Base-by-base conservation (phyloP, 37 sponge, comb jelly and placozoan genomes). In the Aplysina aerophoba region DNA sequence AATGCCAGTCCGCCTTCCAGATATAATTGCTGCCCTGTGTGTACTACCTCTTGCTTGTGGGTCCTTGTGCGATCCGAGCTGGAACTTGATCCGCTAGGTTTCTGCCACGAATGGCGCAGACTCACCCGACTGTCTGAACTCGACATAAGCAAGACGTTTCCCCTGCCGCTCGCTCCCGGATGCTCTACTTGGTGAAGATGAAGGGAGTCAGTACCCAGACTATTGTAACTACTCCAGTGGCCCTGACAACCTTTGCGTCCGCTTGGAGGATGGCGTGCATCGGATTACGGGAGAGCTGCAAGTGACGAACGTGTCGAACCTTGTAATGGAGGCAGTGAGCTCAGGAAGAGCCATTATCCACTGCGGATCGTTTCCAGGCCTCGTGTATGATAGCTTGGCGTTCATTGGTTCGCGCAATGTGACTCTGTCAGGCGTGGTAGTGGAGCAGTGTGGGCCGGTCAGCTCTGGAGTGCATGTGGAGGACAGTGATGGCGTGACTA, bases 401-500 rank as follows among this genome's bases (percentile, higher is more conserved):
- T 72, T 69, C 27, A 61, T 85, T 37, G 80, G 88, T 40, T 64
- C 87, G 13, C 22, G 21, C 3, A 73, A 74, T 25, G 55, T 93
- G 14, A 55, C 66, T 15, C 85, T 93, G 57, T 5, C 22, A 0
- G 91, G 91, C 15, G 31, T 93, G 2, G 37, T 65, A 21, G 85
- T 93, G 65, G 90, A 88, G 64, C 16, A 61, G 37, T 93, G 94
- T 80, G 94, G 94, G 1, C 86, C 87, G 8, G 53, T 55, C 19
- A 73, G 87, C 5, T 34, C 94, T 34, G 90, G 90, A 27, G 81
- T 93, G n/a, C 90, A 87, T 82, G 15, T 87, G 35, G 67, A 30
- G 6, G 6, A 15, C 24, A 69, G 79, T 19, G 39, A 88, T 8
- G 69, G 67, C 58, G 66, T 93, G 17, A 0, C 22, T 0, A 79